Percentiles rank a stretch among this genome's conserved stretches.
These are phyloP conservation scores for Gallinago paraguaiae DNA, from an alignment of 2,113 vertebrate species.

Conservation along the genomic window DNA sequence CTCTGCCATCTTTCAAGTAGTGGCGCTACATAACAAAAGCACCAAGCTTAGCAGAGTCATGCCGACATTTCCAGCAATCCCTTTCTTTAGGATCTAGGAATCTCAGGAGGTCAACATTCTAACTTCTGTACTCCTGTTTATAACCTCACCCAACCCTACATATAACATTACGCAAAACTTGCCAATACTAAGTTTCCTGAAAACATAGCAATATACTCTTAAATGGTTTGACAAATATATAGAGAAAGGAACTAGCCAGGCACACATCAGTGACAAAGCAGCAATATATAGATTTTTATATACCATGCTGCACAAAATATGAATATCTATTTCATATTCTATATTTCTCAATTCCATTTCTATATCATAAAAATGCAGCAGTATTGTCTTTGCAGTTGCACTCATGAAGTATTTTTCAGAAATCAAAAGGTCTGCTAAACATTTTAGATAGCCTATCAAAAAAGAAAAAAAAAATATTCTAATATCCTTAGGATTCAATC, in stretches of 20 bases:
- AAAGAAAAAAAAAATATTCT: neutral
- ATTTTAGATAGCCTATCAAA: neutral
- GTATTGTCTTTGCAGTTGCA: neutral
- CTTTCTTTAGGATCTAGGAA: neutral
- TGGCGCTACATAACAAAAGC: rapidly evolving
- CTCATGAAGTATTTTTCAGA: neutral
- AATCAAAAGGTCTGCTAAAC: neutral
- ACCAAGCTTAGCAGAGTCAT: neutral
- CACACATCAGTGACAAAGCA: neutral
- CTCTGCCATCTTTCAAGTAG: neutral
- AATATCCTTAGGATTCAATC: neutral
- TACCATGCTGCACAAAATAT: neutral
- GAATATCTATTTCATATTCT: neutral
- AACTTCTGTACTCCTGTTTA: neutral
- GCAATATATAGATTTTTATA: neutral
- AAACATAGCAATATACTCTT: neutral
- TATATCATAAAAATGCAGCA: neutral
- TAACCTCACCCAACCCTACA: neutral
- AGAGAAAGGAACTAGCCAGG: neutral
- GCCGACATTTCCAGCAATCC: rapidly evolving
- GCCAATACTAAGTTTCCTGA: neutral
- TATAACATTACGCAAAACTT: neutral
- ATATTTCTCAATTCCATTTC: neutral
- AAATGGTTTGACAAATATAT: neutral
- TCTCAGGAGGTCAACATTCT: neutral